Evolutionary conservation across 2,888 invertebrate species (phyloP).

Genomic region (Nomada flava): DNA sequence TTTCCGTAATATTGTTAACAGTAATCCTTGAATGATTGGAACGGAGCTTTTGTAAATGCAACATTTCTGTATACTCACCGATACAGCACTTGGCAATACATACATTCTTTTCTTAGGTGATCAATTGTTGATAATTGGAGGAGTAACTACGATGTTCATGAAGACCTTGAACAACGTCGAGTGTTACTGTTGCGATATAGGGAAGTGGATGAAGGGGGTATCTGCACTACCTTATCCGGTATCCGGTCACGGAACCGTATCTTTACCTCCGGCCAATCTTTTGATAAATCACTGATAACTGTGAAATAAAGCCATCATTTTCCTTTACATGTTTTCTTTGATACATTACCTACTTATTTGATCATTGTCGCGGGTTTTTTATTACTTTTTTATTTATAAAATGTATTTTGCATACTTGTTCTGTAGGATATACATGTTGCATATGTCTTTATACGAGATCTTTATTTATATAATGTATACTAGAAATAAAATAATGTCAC

Average conservation of each 20-base stretch:
- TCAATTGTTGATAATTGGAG: slow-evolving; percentile 88
- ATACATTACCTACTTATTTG: slow-evolving; percentile 18
- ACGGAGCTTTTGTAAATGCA: background rate
- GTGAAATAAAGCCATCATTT: slow-evolving; percentile 24
- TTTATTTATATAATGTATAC: background rate
- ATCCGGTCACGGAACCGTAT: slow-evolving; percentile 86
- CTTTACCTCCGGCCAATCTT: slow-evolving; percentile 84
- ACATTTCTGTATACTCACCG: background rate
- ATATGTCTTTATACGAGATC: slow-evolving; percentile 6
- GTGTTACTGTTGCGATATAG: slow-evolving; percentile 87
- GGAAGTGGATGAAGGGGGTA: slow-evolving; percentile 87
- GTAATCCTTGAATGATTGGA: background rate
- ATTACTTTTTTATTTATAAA: slow-evolving; percentile 14
- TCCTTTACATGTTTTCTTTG: background rate
- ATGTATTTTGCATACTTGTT: background rate
- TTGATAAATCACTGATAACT: slow-evolving; percentile 48
- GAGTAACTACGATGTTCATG: slow-evolving; percentile 88
- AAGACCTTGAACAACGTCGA: slow-evolving; percentile 88
- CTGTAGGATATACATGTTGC: slow-evolving; percentile 10
- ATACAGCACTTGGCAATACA: background rate
- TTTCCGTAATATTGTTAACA: too few species aligned
- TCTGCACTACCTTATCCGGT: slow-evolving; percentile 87
- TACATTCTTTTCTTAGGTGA: slow-evolving; percentile 68
- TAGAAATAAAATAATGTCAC: slow-evolving; percentile 8
- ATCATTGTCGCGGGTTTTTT: background rate